Evolutionary conservation across 2,888 invertebrate species (phyloP), one percentile per base, ranked within the genome.

Genomic region (Liposcelis brunnea): DNA sequence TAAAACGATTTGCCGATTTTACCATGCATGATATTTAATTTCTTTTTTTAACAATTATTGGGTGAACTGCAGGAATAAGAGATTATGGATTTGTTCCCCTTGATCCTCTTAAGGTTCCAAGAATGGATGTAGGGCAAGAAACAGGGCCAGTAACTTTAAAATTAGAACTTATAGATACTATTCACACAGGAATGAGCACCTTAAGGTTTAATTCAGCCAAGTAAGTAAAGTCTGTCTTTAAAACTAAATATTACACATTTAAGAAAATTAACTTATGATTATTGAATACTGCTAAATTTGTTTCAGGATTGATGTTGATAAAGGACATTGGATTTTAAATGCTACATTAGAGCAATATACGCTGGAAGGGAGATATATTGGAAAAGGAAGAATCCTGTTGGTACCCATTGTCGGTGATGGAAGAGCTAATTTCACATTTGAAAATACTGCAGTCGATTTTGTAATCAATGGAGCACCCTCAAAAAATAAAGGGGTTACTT

Each of bases 101-200:
- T n/a, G 40, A 40, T 21, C 40, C 40, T 40, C 15, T 40, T 16
- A 14, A 19, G 10, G 19, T 40, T 6, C 40, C 40, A 10, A 14
- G 19, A 18, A 40, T 40, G 40, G 40, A 40, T 19, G 16, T 40
- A 6, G 40, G 40, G 11, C 40, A 40, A 19, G 40, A 40, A 18
- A 40, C 10, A 6, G 40, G 40, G 6, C 12, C 40, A 7, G 40
- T 40, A 5, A 19, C 16, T 18, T 21, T 40, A n/a, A 40, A 40
- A 19, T 19, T 40, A 40, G 16, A 40, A 11, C 40, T 40, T 5
- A 40, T 12, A 15, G 19, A 40, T 40, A 40, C 40, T 18, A 21
- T 18, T 12, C 40, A 40, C 19, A 40, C 40, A 18, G 40, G 40
- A 6, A 12, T 40, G 7, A 18, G 5, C 40, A 40, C 6, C 11